Evolutionary conservation across 2,797 vertebrate species (phyloP).

Genomic region (Melanogrammus aeglefinus): DNA sequence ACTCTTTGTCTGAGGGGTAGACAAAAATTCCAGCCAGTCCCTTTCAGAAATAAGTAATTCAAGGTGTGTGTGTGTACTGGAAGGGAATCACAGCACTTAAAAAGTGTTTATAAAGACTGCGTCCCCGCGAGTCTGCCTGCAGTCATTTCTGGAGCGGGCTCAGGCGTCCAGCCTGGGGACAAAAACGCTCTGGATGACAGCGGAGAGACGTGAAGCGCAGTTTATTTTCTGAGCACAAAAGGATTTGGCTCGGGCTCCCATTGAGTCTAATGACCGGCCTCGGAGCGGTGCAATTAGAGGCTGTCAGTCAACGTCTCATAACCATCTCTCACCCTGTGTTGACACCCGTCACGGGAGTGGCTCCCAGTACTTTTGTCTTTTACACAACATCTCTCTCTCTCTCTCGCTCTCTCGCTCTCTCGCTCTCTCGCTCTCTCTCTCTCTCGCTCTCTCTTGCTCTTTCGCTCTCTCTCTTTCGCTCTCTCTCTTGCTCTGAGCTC

Average conservation of each 20-base stretch:
- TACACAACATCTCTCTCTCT: not conserved
- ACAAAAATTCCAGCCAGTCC: too few species aligned
- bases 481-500: not conserved
- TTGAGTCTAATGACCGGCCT: conserved; percentile 26
- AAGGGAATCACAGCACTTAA: not conserved
- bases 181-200: conserved; percentile 18
- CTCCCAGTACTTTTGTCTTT: not conserved
- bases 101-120: conserved; percentile 34
- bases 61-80: not conserved
- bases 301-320: not conserved
- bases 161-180: conserved; percentile 32
- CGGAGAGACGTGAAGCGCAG: not conserved
- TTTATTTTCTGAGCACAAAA: conserved; percentile 40
- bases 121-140: conserved; percentile 32
- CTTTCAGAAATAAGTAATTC: too few species aligned
- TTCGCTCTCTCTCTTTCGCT: too few species aligned
- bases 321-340: not conserved
- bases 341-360: not conserved
- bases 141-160: conserved; percentile 40
- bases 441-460: too few species aligned
- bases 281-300: not conserved
- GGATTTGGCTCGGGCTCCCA: conserved; percentile 28
- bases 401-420: not conserved
- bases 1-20: too few species aligned
- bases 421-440: too few species aligned